Evolutionary conservation across 2,888 invertebrate species (phyloP), one percentile per base, ranked within the genome.

Genomic region (Endotricha flammealis): DNA sequence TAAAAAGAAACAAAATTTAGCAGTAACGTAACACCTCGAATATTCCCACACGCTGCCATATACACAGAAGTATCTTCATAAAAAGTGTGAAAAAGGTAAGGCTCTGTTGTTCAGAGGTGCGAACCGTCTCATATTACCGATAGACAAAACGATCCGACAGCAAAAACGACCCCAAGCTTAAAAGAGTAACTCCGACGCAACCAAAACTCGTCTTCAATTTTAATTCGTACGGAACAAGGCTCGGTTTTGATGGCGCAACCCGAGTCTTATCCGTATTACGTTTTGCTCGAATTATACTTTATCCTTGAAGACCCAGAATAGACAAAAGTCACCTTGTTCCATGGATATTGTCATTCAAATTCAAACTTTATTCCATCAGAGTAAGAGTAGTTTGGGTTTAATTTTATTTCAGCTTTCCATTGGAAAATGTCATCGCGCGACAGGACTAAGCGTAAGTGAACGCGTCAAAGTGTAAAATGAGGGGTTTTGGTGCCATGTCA

Each of bases 391-490:
- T 73, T 74, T 47, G 29, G 41, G 45, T 45, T 39, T 53, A 40
- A 32, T 48, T 66, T 57, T 51, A 56, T 64, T 75, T 69, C 59
- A 53, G 60, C 57, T 71, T 33, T 66, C 62, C 71, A 78, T 75
- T 67, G 78, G 74, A 70, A 79, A 81, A 83, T 79, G 76, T 80
- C 81, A 82, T 74, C 69, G 73, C 67, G 65, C 67, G 65, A 73
- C 74, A 79, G 73, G 70, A 78, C 77, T 74, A 76, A 70, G 70
- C 72, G 77, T 79, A 82, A 83, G 83, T 80, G 83, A 80, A 85
- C 77, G 86, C 86, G 83, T 81, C 83, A 85, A 85, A 85, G 83
- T 86, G 85, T 85, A 83, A 85, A 86, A 86, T 81, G 85, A 83
- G 86, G 82, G 83, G 81, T 80, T 82, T 85, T 71, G 71, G 35